phyloP scores from a whole-genome alignment of 2,113 vertebrate species.

The Paradisaea rubra region DNA sequence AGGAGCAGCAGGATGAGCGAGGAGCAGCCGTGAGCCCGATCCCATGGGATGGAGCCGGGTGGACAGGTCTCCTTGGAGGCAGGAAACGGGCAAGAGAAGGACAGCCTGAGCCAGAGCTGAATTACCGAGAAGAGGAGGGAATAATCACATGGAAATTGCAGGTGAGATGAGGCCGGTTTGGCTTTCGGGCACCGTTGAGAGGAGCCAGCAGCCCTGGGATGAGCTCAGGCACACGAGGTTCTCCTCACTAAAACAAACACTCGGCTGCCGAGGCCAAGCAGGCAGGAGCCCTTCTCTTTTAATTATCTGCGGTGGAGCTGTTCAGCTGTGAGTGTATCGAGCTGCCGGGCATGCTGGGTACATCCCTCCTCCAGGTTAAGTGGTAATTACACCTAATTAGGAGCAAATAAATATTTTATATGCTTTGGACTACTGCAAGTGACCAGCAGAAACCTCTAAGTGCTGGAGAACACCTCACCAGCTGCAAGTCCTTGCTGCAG shows the following conservation, averaged over 20 bases:
- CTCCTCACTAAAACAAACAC: background rate
- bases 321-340: background rate
- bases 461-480: background rate
- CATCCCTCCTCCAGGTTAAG: slow-evolving; percentile 35
- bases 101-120: background rate
- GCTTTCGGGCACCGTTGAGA: background rate
- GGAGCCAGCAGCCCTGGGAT: background rate
- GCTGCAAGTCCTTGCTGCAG: background rate
- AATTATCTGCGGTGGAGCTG: background rate
- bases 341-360: background rate
- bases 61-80: background rate
- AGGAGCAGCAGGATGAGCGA: background rate
- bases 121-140: background rate
- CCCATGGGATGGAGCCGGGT: accelerated
- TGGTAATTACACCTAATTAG: slow-evolving; percentile 60
- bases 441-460: background rate
- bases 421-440: background rate
- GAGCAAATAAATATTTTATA: slow-evolving; percentile 39
- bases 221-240: background rate
- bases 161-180: background rate
- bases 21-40: background rate
- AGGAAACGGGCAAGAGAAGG: background rate
- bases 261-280: background rate
- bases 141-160: background rate
- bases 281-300: background rate